These are phyloP conservation scores for Caenorhabditis sp. DNA, from an alignment of 2,888 invertebrate species.

Conservation along the genomic window DNA sequence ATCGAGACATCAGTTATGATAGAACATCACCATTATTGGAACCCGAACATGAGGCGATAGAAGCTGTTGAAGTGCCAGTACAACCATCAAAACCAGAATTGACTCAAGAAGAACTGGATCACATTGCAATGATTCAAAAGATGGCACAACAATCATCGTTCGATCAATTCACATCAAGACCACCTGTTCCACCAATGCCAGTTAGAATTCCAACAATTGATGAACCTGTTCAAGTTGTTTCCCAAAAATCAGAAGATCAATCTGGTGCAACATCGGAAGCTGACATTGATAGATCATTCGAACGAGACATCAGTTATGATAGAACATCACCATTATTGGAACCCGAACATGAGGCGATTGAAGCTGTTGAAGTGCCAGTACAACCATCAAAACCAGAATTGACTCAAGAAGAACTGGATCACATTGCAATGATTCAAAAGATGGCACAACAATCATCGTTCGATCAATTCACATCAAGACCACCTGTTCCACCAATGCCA, in stretches of 20 bases:
- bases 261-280: slow-evolving; percentile 29
- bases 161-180: background rate
- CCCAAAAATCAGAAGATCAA: slow-evolving; percentile 13
- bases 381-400: background rate
- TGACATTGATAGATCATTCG: slow-evolving; percentile 2
- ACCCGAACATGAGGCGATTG: slow-evolving; percentile 3
- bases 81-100: background rate
- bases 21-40: slow-evolving; percentile 6
- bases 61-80: too few species aligned
- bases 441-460: too few species aligned
- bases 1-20: background rate
- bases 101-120: slow-evolving; percentile 11
- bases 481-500: slow-evolving; percentile 7
- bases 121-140: slow-evolving; percentile 8
- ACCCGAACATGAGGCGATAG: background rate
- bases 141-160: slow-evolving; percentile 21
- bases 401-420: slow-evolving; percentile 10
- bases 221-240: background rate
- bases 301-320: background rate
- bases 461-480: too few species aligned
- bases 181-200: slow-evolving; percentile 6
- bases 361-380: background rate
- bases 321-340: background rate
- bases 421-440: slow-evolving; percentile 8
- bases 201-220: slow-evolving; percentile 1